Percentiles rank a stretch among this genome's conserved stretches.
Conservation (phyloP, 2,797 vertebrate species). For the Holocentrus rufus region DNA sequence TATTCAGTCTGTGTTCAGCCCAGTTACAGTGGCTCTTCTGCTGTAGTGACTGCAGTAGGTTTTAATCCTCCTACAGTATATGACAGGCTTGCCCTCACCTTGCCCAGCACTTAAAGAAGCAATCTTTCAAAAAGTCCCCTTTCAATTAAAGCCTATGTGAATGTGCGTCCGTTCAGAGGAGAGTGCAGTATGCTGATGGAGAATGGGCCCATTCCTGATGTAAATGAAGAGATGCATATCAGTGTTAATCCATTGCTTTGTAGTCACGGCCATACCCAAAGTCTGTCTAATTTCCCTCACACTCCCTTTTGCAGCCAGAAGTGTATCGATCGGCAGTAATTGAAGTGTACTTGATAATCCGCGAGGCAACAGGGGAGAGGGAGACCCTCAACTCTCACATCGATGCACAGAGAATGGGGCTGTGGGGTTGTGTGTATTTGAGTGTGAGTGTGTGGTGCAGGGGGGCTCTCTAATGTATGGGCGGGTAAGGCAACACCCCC, state of each 20-base stretch:
- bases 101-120: constrained; percentile 87
- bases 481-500: constrained; percentile 84
- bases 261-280: constrained; percentile 87
- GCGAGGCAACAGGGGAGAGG: constrained; percentile 83
- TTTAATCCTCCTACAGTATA: constrained; percentile 81
- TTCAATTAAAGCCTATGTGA: constrained; percentile 79
- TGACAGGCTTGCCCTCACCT: constrained; percentile 85
- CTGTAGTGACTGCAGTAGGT: constrained; percentile 62
- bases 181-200: constrained; percentile 78
- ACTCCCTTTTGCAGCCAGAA: constrained; percentile 86
- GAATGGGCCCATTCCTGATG: constrained; percentile 84
- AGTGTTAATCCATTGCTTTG: constrained; percentile 89
- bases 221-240: constrained; percentile 91
- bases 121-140: constrained; percentile 86
- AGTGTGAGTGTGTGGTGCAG: constrained; percentile 74
- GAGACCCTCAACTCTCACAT: constrained; percentile 84
- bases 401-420: constrained; percentile 81
- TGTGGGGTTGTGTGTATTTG: constrained; percentile 77
- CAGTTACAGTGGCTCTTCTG: constrained; percentile 63
- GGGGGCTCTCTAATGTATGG: constrained; percentile 83
- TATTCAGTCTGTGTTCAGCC: constrained; percentile 55
- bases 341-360: constrained; percentile 91
- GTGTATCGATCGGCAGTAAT: constrained; percentile 89
- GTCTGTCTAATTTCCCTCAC: constrained; percentile 87
- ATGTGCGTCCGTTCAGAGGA: constrained; percentile 77